Conservation (phyloP, 2,797 vertebrate species). For the Alosa sapidissima region DNA sequence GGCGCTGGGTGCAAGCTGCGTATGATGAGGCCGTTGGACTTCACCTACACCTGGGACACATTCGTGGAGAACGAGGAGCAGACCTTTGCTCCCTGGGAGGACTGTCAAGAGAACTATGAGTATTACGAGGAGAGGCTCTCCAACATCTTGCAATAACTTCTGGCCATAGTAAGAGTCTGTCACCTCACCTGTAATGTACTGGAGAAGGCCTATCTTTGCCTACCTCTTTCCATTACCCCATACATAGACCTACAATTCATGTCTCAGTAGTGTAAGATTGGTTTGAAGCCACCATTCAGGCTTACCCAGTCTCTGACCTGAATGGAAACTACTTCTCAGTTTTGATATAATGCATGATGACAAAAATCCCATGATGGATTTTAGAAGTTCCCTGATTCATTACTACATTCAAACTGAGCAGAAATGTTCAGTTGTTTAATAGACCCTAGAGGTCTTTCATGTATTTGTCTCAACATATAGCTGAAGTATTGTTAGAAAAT, state of each 20-base stretch:
- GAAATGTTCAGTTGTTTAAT: not conserved
- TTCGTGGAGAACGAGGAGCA: constrained; percentile 89
- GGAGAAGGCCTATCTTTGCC: not conserved
- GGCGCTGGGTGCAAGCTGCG: constrained; percentile 86
- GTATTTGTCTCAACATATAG: not conserved
- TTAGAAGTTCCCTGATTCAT: no score
- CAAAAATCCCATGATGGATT: no score
- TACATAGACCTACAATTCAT: not conserved
- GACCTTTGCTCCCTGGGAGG: constrained; percentile 90
- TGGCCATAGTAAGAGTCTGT: not conserved
- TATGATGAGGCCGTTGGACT: constrained; percentile 96
- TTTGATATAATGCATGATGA: not conserved
- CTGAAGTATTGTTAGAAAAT: not conserved
- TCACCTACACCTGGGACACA: constrained; percentile 89
- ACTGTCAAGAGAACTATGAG: constrained; percentile 91
- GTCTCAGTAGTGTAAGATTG: not conserved
- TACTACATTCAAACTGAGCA: not conserved
- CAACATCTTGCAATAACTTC: constrained; percentile 81
- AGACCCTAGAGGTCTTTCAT: no score
- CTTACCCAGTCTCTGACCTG: not conserved
- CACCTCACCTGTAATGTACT: not conserved
- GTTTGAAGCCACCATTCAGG: not conserved
- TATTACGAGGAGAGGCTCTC: constrained; percentile 90
- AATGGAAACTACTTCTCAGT: not conserved
- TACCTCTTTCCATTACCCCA: not conserved